phyloP scores from a whole-genome alignment of 2,113 vertebrate genomes.

The Grallaria varia region DNA sequence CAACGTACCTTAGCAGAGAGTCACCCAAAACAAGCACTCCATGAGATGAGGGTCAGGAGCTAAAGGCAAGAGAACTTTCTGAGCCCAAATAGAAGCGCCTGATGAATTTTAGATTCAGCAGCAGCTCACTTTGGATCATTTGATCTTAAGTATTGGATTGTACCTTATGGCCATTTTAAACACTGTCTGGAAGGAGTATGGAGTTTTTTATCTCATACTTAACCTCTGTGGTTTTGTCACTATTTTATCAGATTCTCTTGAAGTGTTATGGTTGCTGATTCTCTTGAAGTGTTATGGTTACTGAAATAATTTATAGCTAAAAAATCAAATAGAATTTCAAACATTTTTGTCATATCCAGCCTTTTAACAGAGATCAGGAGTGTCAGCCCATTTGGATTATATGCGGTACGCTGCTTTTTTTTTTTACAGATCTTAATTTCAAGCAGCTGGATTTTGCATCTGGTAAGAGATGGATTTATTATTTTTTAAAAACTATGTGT shows the following conservation, averaged over 20 bases:
- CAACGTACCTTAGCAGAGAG: neutral
- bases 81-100: neutral
- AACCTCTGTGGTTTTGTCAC: neutral
- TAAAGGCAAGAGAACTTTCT: neutral
- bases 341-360: neutral
- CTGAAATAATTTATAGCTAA: neutral
- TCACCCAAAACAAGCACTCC: neutral
- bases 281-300: neutral
- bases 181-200: neutral
- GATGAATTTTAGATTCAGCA: neutral
- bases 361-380: neutral
- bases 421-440: neutral
- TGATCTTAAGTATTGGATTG: neutral
- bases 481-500: neutral
- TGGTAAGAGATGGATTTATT: neutral
- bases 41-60: neutral
- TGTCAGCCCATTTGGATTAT: neutral
- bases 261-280: neutral
- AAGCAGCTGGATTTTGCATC: neutral
- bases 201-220: neutral
- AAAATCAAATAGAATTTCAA: neutral
- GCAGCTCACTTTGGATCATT: neutral
- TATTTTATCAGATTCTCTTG: neutral
- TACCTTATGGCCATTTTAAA: neutral
- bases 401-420: neutral